These are phyloP conservation scores for Enteromius thamalakanensis DNA, from an alignment of 2,797 vertebrate species.

Conservation along the genomic window DNA sequence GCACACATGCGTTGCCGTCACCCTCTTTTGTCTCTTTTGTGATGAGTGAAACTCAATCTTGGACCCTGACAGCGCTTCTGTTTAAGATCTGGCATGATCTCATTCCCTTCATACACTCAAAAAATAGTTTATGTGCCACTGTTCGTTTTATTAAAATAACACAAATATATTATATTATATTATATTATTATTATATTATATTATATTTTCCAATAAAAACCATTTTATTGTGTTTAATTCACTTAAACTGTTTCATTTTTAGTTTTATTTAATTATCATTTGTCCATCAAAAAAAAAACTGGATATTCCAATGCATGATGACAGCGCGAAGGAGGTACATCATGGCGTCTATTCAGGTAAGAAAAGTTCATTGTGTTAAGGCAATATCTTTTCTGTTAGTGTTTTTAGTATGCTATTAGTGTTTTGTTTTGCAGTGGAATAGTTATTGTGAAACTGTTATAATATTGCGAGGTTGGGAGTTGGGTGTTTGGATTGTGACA, in stretches of 20 bases:
- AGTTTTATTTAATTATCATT: background rate
- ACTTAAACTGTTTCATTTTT: background rate
- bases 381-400: no score
- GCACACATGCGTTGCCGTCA: constrained; percentile 42
- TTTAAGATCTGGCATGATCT: constrained; percentile 55
- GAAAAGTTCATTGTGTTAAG: background rate
- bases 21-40: constrained; percentile 53
- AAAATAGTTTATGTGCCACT: background rate
- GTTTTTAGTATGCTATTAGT: no score
- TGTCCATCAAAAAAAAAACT: background rate
- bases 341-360: background rate
- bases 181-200: no score
- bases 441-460: no score
- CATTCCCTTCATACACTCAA: constrained; percentile 31
- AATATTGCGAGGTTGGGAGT: no score
- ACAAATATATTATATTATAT: background rate
- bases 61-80: constrained; percentile 43
- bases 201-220: background rate
- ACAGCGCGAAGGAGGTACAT: background rate
- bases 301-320: background rate
- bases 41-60: constrained; percentile 59
- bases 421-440: no score
- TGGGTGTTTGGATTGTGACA: no score
- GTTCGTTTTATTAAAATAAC: background rate
- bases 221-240: background rate